Percentiles rank a stretch among this genome's conserved stretches.
These are phyloP conservation scores for Caerostris extrusa DNA, from an alignment of 1,140 invertebrate genomes.

Conservation along the genomic window DNA sequence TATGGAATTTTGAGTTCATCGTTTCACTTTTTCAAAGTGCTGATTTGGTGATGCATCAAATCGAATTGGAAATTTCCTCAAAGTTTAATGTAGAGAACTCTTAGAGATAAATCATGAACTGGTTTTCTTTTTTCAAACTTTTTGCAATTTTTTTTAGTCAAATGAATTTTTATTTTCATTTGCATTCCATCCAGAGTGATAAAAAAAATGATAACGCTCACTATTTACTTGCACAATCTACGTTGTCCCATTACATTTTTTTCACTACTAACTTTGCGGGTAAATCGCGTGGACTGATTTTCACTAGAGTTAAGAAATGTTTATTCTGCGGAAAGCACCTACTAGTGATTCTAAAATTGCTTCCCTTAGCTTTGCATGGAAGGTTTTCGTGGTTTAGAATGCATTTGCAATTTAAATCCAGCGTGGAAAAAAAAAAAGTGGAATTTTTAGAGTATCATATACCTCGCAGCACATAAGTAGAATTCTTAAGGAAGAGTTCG, in stretches of 20 bases:
- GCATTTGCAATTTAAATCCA: slow-evolving; percentile 41
- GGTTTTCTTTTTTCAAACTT: background rate
- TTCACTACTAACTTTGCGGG: background rate
- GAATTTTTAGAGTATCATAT: slow-evolving; percentile 40
- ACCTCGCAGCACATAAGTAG: background rate
- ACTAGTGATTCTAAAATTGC: slow-evolving; percentile 19
- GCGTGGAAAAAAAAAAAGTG: background rate
- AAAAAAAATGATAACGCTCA: background rate
- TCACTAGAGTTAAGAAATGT: slow-evolving; percentile 45
- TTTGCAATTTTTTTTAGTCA: background rate
- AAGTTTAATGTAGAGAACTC: slow-evolving; percentile 37
- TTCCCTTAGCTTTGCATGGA: background rate
- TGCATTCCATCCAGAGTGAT: background rate
- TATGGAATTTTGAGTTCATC: slow-evolving; percentile 15
- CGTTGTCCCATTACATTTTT: background rate
- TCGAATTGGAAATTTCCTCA: background rate
- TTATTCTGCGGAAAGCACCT: slow-evolving; percentile 22
- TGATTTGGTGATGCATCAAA: slow-evolving; percentile 38
- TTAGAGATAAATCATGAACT: background rate
- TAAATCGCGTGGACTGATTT: slow-evolving; percentile 45
- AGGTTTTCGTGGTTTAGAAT: slow-evolving; percentile 22
- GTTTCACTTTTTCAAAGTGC: background rate
- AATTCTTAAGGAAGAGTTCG: background rate
- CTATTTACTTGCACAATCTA: slow-evolving; percentile 15
- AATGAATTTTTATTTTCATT: background rate